Conservation (phyloP, 1,140 invertebrate species). For the Oreohelix idahoensis region DNA sequence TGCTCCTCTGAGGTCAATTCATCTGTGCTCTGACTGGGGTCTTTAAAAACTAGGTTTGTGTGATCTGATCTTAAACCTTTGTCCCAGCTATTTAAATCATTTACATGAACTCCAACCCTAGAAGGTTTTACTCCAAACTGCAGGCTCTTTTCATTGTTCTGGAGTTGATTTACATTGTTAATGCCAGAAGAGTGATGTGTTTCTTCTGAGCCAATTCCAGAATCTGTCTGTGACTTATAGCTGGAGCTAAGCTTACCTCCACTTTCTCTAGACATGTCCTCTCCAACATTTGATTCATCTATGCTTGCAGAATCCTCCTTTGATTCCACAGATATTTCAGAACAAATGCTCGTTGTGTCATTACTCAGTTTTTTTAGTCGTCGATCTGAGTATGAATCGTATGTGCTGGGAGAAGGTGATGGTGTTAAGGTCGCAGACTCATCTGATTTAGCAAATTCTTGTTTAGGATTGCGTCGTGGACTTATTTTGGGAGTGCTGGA, state of each 20-base stretch:
- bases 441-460: slow-evolving; percentile 62
- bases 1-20: slow-evolving; percentile 63
- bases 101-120: slow-evolving; percentile 61
- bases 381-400: slow-evolving; percentile 3
- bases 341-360: slow-evolving; percentile 59
- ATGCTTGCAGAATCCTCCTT: slow-evolving; percentile 54
- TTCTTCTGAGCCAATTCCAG: slow-evolving; percentile 61
- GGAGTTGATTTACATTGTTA: slow-evolving; percentile 33
- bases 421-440: slow-evolving; percentile 53
- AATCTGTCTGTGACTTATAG: slow-evolving; percentile 62
- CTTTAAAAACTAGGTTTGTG: slow-evolving; percentile 36
- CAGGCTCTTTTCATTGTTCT: slow-evolving; percentile 63
- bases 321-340: slow-evolving; percentile 55
- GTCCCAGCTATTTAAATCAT: slow-evolving; percentile 55
- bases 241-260: slow-evolving; percentile 59
- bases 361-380: slow-evolving; percentile 54
- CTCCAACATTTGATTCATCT: slow-evolving; percentile 54
- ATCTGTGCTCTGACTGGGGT: slow-evolving; percentile 55
- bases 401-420: slow-evolving; percentile 44
- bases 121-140: slow-evolving; percentile 43
- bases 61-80: slow-evolving; percentile 33
- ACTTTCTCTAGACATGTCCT: slow-evolving; percentile 52
- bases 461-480: slow-evolving; percentile 63
- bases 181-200: slow-evolving; percentile 13
- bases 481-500: slow-evolving; percentile 60